A percentile compares a stretch with the other conserved stretches of the same genome.
Evolutionary conservation across 2,797 vertebrate genomes (phyloP).

Genomic region (Tolypeutes matacus): DNA sequence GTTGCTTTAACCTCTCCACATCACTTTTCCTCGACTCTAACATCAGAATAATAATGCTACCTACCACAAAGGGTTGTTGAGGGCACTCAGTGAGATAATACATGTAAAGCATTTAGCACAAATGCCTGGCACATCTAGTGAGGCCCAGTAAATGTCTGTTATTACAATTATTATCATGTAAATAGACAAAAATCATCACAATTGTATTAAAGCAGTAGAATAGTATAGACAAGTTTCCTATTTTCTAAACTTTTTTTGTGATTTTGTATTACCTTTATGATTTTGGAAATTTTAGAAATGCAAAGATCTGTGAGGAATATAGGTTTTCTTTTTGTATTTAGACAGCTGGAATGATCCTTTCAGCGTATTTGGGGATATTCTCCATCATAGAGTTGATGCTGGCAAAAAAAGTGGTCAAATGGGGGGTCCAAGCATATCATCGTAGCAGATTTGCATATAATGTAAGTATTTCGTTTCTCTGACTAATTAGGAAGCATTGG

Average conservation of each 20-base stretch:
- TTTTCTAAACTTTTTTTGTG: neutral
- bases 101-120: neutral
- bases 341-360: slow-evolving; percentile 24
- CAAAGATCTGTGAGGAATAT: neutral
- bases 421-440: neutral
- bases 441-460: accelerated
- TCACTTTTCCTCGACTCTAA: neutral
- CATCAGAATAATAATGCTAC: neutral
- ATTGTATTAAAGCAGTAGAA: neutral
- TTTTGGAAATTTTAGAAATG: neutral
- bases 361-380: slow-evolving; percentile 26
- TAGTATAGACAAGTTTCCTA: neutral
- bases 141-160: neutral
- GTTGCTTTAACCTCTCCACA: neutral
- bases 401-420: neutral
- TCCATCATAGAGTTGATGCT: neutral
- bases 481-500: neutral
- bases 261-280: neutral
- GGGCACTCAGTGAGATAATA: neutral
- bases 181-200: neutral
- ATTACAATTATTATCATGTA: neutral
- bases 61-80: neutral
- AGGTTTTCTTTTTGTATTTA: slow-evolving; percentile 32
- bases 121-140: neutral
- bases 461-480: slow-evolving; percentile 22